Evolutionary conservation across 2,797 vertebrate genomes (phyloP).

Genomic region (Coregonus sp.): DNA sequence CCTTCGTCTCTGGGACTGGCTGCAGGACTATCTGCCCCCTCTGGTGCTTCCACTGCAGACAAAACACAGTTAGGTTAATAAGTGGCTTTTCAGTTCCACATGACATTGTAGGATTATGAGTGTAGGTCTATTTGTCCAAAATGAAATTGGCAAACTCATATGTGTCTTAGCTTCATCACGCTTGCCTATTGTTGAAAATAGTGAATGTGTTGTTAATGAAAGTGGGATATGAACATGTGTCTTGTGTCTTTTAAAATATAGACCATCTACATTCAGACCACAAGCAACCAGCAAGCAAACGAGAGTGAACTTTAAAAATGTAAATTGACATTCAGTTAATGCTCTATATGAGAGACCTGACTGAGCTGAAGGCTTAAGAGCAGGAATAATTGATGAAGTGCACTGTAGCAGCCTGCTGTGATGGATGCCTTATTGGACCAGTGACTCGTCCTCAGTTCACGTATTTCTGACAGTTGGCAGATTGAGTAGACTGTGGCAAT

Average conservation of each 20-base stretch:
- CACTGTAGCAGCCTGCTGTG: slow-evolving; percentile 4
- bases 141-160: no score
- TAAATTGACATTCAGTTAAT: slow-evolving; percentile 30
- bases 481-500: neutral
- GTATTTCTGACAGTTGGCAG: neutral
- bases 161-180: no score
- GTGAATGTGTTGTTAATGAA: neutral
- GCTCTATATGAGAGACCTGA: slow-evolving; percentile 8
- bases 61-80: neutral
- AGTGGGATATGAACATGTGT: no score
- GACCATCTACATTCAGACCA: neutral
- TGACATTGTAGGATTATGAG: neutral
- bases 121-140: no score
- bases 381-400: slow-evolving; percentile 44
- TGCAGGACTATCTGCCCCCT: slow-evolving; percentile 33
- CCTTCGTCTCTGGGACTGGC: slow-evolving; percentile 9
- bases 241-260: neutral
- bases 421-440: slow-evolving; percentile 13
- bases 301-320: no score
- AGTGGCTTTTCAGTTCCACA: neutral
- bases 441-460: slow-evolving; percentile 11
- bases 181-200: no score
- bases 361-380: slow-evolving; percentile 6
- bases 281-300: neutral
- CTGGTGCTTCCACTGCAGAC: slow-evolving; percentile 25